These are phyloP conservation scores for Leptinotarsa juncta DNA, from an alignment of 2,888 invertebrate genomes.

Conservation along the genomic window DNA sequence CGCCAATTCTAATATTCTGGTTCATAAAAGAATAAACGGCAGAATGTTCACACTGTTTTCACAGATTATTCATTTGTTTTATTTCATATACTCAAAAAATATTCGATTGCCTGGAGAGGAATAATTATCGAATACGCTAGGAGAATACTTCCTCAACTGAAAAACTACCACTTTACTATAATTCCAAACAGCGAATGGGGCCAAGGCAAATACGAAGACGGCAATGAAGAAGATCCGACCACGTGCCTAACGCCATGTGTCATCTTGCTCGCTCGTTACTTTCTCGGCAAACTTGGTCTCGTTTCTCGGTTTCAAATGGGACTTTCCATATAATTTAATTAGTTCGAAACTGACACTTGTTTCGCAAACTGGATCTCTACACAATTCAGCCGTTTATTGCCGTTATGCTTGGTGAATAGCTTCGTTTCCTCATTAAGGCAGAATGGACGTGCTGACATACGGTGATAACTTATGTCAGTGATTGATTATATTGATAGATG, in stretches of 20 bases:
- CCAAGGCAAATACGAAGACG: constrained; percentile 6
- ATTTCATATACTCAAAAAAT: too few relatives aligned
- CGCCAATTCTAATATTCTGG: too few relatives aligned
- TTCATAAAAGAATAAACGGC: too few relatives aligned
- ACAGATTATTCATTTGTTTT: too few relatives aligned
- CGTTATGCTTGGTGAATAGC: constrained; percentile 11
- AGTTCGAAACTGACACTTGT: constrained; percentile 39
- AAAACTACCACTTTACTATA: not conserved
- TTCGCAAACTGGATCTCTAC: constrained; percentile 24
- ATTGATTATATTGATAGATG: not conserved
- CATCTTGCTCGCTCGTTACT: constrained; percentile 25
- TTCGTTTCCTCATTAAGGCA: not conserved
- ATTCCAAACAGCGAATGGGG: not conserved
- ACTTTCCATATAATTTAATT: constrained; percentile 38
- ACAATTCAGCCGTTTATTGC: constrained; percentile 17
- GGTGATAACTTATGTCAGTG: not conserved
- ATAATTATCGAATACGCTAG: too few relatives aligned
- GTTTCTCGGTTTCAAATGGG: constrained; percentile 32
- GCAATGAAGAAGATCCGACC: constrained; percentile 18
- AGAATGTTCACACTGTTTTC: too few relatives aligned
- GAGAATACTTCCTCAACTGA: not conserved
- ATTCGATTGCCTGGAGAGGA: too few relatives aligned
- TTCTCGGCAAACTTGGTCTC: constrained; percentile 18
- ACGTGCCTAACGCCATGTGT: constrained; percentile 23
- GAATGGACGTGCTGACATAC: not conserved